Evolutionary conservation across 2,888 invertebrate species (phyloP).

Genomic region (Lysandra bellargus): DNA sequence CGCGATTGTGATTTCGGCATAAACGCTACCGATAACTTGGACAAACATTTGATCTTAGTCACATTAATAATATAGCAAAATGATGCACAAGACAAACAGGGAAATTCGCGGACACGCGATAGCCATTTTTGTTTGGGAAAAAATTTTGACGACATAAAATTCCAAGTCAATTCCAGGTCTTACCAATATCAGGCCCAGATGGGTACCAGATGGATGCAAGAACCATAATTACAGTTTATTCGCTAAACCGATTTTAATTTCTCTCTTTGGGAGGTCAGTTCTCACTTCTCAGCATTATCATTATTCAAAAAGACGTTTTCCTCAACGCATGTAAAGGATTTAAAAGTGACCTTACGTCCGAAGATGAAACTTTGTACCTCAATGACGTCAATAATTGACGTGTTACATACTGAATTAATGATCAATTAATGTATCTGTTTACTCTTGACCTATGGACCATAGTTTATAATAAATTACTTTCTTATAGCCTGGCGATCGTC

Average conservation of each 20-base stretch:
- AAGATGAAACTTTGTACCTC: conserved; percentile 22
- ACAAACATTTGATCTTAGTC: conserved; percentile 43
- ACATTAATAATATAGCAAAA: conserved; percentile 27
- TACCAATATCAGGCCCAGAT: background rate
- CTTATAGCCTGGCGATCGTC: background rate
- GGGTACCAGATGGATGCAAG: background rate
- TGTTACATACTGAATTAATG: background rate
- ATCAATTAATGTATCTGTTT: background rate
- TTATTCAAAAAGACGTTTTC: conserved; percentile 9
- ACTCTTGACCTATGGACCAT: conserved; percentile 25
- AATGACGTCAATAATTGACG: conserved; percentile 5
- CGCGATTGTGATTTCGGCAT: conserved; percentile 54
- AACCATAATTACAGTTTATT: background rate
- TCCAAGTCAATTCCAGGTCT: background rate
- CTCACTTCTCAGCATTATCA: background rate
- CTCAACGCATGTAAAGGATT: background rate
- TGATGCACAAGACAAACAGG: conserved; percentile 32
- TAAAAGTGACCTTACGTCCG: background rate
- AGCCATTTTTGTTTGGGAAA: background rate
- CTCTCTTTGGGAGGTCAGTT: background rate
- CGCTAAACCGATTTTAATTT: background rate
- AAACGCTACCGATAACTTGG: conserved; percentile 52
- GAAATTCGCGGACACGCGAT: background rate
- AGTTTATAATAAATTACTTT: conserved; percentile 5
- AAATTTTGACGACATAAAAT: background rate